Base-by-base conservation (phyloP, 2,888 invertebrate species). In the Epinotia nisella region DNA sequence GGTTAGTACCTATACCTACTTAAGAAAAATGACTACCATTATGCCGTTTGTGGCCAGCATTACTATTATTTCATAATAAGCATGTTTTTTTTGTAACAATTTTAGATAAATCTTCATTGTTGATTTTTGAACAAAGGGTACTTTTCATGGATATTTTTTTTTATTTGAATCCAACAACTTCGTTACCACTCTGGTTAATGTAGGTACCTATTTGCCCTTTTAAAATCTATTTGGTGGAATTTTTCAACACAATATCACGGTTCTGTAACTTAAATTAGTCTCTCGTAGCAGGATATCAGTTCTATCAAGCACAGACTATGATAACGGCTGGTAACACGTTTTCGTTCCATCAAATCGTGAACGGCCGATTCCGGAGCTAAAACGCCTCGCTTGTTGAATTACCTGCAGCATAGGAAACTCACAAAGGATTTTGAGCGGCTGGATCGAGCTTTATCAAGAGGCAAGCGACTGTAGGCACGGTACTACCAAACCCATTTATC, bases 381-480 rank as follows among this genome's bases (percentile, higher is more conserved):
- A 72, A 60, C 55, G 59, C 35, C 61, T 67, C 53, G 53, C 55
- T 72, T 29, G 71, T 65, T 55, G 67, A 66, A 67, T 67, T 72
- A 72, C 61, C 67, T 67, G 35, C 55, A 59, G 64, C 70, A 53
- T 66, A 66, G 29, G 71, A 66, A 41, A 45, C 71, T 71, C 65
- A 65, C 71, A 71, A 71, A 71, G 65, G 65, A 66, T 60, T 70
- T 71, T 71, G 64, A 65, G 64, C 58, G 45, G 51, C 58, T 59
- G 59, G 49, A 68, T 68, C 59, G 59, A 35, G 65, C 65, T 71
- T 66, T 59, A 60, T 71, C 65, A 66, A 71, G 65, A 65, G 39
- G 13, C 65, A 60, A 41, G 71, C 71, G 71, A 65, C 59, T 71
- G 65, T 59, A 66, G 65, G 59, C 71, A 41, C 65, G 71, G 59